Conservation (phyloP, 2,797 vertebrate species). For the Alauda arvensis region DNA sequence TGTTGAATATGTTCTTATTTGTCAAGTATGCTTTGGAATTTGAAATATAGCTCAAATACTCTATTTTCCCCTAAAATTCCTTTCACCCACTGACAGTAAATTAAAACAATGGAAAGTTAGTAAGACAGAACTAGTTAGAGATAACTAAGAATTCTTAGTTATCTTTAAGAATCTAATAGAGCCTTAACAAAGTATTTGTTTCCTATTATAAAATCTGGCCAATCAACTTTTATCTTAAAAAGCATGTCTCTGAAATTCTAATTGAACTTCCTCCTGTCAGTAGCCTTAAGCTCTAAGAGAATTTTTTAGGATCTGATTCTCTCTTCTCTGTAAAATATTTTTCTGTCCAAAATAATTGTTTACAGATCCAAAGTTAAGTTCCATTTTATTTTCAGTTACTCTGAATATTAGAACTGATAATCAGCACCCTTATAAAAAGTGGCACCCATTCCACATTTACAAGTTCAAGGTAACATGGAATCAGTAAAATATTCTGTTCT, state of each 20-base stretch:
- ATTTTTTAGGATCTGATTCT: background rate
- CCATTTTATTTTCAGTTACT: background rate
- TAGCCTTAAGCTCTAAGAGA: background rate
- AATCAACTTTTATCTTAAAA: background rate
- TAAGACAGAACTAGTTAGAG: background rate
- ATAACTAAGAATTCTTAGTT: background rate
- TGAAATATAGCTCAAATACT: background rate
- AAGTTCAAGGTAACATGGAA: background rate
- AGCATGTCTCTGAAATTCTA: background rate
- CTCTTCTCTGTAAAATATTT: background rate
- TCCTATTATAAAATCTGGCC: background rate
- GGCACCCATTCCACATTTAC: background rate
- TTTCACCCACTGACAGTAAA: background rate
- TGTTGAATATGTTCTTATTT: background rate
- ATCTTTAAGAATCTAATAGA: background rate
- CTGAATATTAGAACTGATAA: background rate
- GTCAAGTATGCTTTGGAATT: background rate
- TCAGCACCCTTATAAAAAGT: background rate
- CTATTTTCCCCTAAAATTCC: background rate
- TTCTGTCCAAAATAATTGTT: background rate
- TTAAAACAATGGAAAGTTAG: background rate
- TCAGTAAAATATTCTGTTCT: background rate
- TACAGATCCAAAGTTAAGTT: background rate
- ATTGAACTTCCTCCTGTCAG: background rate
- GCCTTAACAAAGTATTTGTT: background rate